Conservation (phyloP, 2,113 vertebrate species). For the Catagonus wagneri region DNA sequence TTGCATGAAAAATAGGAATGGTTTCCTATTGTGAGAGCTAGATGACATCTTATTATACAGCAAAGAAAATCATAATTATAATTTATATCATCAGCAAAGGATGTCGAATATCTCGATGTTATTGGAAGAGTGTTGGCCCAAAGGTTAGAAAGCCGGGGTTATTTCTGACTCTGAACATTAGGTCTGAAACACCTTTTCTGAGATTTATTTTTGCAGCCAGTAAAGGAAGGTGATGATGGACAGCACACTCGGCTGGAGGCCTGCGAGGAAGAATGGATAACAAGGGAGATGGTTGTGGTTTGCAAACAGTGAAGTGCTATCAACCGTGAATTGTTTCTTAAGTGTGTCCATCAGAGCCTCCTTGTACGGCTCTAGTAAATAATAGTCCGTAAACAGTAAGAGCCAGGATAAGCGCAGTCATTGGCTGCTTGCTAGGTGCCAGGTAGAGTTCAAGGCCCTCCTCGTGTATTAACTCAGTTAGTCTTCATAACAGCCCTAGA, state of each 20-base stretch:
- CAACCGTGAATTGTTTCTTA: background rate
- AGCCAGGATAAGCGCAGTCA: background rate
- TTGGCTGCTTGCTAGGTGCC: background rate
- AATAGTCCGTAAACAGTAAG: background rate
- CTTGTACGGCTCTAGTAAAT: background rate
- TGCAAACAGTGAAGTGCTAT: background rate
- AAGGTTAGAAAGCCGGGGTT: background rate
- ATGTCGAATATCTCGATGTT: background rate
- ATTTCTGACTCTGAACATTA: background rate
- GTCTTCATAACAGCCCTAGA: background rate
- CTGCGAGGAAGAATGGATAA: background rate
- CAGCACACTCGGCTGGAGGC: background rate
- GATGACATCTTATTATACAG: background rate
- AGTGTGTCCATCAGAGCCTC: background rate
- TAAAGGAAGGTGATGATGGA: background rate
- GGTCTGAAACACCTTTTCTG: background rate
- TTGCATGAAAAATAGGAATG: conserved; percentile 3
- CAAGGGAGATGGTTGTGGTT: background rate
- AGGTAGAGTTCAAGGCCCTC: background rate
- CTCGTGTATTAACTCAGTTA: background rate
- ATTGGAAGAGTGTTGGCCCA: background rate
- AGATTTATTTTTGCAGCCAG: background rate
- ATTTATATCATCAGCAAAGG: background rate
- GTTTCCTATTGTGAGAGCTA: background rate
- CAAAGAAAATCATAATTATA: background rate